A percentile compares a stretch with the other conserved stretches of the same genome.
These are phyloP conservation scores for Drosophila pectinifera DNA, from an alignment of 1,140 invertebrate genomes.

Conservation along the genomic window DNA sequence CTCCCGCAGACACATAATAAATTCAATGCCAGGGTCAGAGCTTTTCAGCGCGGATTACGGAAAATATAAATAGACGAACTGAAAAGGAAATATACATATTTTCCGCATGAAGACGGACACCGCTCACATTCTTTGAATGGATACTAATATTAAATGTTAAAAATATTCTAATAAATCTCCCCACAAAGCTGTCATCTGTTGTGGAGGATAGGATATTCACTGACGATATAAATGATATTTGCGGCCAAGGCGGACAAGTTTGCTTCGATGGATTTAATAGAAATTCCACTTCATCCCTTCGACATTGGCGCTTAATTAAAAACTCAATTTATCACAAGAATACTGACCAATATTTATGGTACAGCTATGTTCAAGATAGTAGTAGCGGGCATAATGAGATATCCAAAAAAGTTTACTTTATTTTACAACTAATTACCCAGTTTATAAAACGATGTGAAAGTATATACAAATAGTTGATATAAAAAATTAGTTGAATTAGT, in stretches of 20 bases:
- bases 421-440: no score
- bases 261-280: neutral
- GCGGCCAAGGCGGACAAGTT: constrained; percentile 1
- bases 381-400: no score
- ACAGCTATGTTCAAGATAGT: no score
- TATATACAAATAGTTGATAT: no score
- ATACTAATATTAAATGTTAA: constrained; percentile 17
- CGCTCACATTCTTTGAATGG: constrained; percentile 23
- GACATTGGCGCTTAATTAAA: constrained; percentile 38
- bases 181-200: constrained; percentile 1
- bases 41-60: constrained; percentile 30
- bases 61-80: constrained; percentile 22
- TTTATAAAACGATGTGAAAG: no score
- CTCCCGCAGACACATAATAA: constrained; percentile 6
- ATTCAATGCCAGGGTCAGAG: constrained; percentile 19
- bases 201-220: no score
- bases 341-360: neutral
- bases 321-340: constrained; percentile 13
- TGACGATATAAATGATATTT: no score
- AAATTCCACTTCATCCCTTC: constrained; percentile 11
- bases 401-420: no score
- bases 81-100: constrained; percentile 3
- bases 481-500: no score
- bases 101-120: neutral
- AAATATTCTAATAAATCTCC: constrained; percentile 7